These are phyloP conservation scores for Agapostemon virescens DNA, from an alignment of 2,888 invertebrate genomes.

Conservation along the genomic window DNA sequence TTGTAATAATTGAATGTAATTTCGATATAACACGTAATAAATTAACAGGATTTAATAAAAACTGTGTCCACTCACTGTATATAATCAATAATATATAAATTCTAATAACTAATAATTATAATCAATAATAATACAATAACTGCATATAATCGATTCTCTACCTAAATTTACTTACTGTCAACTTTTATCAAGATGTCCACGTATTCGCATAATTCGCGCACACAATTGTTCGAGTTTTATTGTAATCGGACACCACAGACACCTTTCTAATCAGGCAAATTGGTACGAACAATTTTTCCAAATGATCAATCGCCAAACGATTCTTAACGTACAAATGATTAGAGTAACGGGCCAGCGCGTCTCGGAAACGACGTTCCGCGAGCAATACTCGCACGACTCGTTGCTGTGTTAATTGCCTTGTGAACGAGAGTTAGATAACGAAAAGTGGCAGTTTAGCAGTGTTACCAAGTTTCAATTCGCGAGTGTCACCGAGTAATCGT, in stretches of 20 bases:
- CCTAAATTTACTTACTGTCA: not conserved
- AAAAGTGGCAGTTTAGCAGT: not conserved
- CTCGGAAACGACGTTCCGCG: not conserved
- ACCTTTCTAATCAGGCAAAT: not conserved
- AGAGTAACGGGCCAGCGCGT: not conserved
- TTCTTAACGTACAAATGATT: not conserved
- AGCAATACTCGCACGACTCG: not conserved
- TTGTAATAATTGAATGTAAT: too few species aligned
- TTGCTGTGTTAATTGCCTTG: slow-evolving; percentile 11
- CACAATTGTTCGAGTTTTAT: not conserved
- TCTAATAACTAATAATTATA: too few species aligned
- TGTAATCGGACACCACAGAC: not conserved
- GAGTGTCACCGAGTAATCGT: slow-evolving; percentile 33
- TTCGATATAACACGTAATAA: too few species aligned
- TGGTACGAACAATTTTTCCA: not conserved
- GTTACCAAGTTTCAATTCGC: slow-evolving; percentile 13
- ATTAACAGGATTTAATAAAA: too few species aligned
- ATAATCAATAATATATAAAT: too few species aligned
- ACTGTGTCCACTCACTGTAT: too few species aligned
- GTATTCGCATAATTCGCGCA: not conserved
- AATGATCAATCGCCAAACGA: not conserved
- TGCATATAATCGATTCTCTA: too few species aligned
- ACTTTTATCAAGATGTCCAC: not conserved
- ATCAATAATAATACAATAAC: too few species aligned
- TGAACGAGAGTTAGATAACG: slow-evolving; percentile 23